Conservation (phyloP, 1,140 invertebrate genomes). For the Leptonema lineaticorne region DNA sequence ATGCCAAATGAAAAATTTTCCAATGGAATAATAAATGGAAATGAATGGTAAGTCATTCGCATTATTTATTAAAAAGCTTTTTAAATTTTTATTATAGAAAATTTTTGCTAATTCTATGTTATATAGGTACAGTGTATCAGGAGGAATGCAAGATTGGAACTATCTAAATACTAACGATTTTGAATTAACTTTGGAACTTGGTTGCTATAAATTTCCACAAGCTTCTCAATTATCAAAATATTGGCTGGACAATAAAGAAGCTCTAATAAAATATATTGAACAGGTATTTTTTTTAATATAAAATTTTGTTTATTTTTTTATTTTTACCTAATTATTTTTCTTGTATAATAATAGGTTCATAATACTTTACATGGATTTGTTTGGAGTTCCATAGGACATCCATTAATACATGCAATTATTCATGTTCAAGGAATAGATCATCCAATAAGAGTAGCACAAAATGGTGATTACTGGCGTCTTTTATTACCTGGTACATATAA, state of each 20-base stretch:
- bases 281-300: conserved; percentile 59
- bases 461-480: conserved; percentile 93
- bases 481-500: conserved; percentile 86
- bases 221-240: conserved; percentile 72
- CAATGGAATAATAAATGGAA: conserved; percentile 89
- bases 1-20: conserved; percentile 69
- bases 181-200: conserved; percentile 93
- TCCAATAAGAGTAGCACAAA: conserved; percentile 62
- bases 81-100: too few species aligned
- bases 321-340: conserved; percentile 30
- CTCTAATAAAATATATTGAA: conserved; percentile 85
- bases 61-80: neutral
- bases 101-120: neutral
- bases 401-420: conserved; percentile 75
- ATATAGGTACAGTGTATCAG: conserved; percentile 73
- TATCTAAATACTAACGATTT: conserved; percentile 91
- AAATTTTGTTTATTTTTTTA: conserved; percentile 10
- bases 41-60: conserved; percentile 66
- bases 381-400: conserved; percentile 70
- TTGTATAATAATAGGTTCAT: conserved; percentile 83
- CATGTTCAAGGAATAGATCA: conserved; percentile 73
- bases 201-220: conserved; percentile 89
- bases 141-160: conserved; percentile 99
- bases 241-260: conserved; percentile 87
- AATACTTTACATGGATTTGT: conserved; percentile 86